Percentiles rank a stretch among this genome's conserved stretches.
Evolutionary conservation across 2,113 vertebrate species (phyloP).

Genomic region (Macaca nemestrina): DNA sequence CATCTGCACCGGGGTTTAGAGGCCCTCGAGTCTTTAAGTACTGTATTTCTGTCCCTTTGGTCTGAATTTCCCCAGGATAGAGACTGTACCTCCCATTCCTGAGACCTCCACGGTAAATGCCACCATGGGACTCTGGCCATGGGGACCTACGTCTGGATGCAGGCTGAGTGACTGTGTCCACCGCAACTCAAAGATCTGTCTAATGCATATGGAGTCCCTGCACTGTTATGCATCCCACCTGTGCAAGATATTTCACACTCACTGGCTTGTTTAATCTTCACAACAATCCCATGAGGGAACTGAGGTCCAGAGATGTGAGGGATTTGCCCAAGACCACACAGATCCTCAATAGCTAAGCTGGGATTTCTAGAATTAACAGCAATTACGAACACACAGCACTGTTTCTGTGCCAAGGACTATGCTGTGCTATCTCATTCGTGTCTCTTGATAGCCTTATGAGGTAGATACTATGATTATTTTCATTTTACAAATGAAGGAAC

Average conservation of each 20-base stretch:
- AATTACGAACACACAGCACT: fast-evolving
- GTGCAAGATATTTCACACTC: background rate
- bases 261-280: background rate
- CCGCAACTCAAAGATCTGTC: fast-evolving
- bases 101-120: too few relatives aligned
- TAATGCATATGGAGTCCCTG: fast-evolving
- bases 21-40: background rate
- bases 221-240: background rate
- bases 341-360: background rate
- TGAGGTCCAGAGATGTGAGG: background rate
- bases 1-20: background rate
- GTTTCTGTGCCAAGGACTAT: background rate
- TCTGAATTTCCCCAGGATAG: background rate
- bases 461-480: background rate
- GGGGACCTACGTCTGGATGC: background rate
- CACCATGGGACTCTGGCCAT: background rate
- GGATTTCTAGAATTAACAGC: background rate
- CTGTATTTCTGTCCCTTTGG: background rate
- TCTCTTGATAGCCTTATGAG: background rate
- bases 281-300: background rate
- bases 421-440: background rate
- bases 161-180: background rate
- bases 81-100: background rate
- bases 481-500: background rate
- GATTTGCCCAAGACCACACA: background rate